Base-by-base conservation (phyloP, 2,888 invertebrate genomes). In the Ophioninae sp. region DNA sequence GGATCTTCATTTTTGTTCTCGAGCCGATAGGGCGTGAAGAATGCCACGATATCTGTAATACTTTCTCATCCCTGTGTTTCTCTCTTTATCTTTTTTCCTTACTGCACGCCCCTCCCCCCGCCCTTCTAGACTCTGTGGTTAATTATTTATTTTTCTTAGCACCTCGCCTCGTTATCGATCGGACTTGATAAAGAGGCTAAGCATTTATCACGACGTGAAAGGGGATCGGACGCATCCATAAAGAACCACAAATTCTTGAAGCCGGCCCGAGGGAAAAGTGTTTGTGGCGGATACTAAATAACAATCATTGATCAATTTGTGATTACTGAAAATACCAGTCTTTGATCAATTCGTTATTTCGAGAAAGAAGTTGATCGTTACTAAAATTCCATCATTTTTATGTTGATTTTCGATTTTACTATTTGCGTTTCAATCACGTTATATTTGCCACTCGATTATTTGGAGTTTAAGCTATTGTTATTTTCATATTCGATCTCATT, bases 101-200 rank as follows among this genome's bases (percentile, higher is more conserved):
- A 39, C 41, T 57, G n/a, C n/a, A n/a, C n/a, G n/a, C n/a, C n/a
- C 68, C 37, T 7, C 13, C 64, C 21, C 59, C 6, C 59, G 59
- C 44, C 17, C 68, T 67, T 50, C 50, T 73, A 30, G 61, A 57
- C 74, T 75, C 78, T 17, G 67, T 68, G 77, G 68, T 82, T 79
- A 76, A 81, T 79, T 81, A 81, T 69, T 79, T 79, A 44, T 83
- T 76, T 76, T 73, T 68, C 50, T 74, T 70, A 65, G 70, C 67
- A 62, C 64, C 20, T 56, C 39, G 30, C 20, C 59, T 75, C 67
- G 67, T 79, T 79, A 79, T 74, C 74, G 74, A 79, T 76, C 82
- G n/a, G 67, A 41, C 87, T 92, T 91, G 91, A 90, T 88, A 30
- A 68, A 82, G 90, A 56, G 23, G 13, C 17, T 56, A 76, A 68